phyloP scores from a whole-genome alignment of 1,140 invertebrate species.

The Leptinotarsa texana region DNA sequence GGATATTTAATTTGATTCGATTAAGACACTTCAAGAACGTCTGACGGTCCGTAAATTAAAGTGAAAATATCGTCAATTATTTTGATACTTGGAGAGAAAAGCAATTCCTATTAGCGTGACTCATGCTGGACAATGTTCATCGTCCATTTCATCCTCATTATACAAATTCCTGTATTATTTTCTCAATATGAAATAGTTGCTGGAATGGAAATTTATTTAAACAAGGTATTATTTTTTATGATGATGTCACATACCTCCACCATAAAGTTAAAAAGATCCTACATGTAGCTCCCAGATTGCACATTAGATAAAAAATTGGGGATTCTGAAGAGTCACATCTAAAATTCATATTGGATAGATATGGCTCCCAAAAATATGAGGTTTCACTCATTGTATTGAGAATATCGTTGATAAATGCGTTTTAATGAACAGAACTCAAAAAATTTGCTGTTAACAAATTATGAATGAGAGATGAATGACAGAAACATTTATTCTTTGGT shows the following conservation, averaged over 20 bases:
- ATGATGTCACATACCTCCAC: not conserved
- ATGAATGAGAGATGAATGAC: no score
- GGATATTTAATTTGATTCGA: not conserved
- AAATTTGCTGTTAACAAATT: no score
- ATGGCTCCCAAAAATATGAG: no score
- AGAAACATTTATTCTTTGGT: no score
- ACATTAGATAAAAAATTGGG: no score
- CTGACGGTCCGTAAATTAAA: not conserved
- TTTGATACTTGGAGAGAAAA: conserved; percentile 2
- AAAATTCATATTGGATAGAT: no score
- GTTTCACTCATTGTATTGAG: no score
- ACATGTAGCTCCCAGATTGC: not conserved
- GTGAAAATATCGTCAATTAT: not conserved
- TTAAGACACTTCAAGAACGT: not conserved
- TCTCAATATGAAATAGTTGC: not conserved
- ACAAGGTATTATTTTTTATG: conserved; percentile 2
- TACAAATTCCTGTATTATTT: not conserved
- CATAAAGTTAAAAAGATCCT: not conserved
- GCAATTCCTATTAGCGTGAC: not conserved
- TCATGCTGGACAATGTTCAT: not conserved
- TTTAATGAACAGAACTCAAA: no score
- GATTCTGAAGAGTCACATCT: no score
- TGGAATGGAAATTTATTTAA: not conserved
- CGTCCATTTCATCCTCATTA: not conserved
- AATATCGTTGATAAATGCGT: no score